Conservation (phyloP, 2,113 vertebrate genomes). For the Reinhardtius hippoglossoides region DNA sequence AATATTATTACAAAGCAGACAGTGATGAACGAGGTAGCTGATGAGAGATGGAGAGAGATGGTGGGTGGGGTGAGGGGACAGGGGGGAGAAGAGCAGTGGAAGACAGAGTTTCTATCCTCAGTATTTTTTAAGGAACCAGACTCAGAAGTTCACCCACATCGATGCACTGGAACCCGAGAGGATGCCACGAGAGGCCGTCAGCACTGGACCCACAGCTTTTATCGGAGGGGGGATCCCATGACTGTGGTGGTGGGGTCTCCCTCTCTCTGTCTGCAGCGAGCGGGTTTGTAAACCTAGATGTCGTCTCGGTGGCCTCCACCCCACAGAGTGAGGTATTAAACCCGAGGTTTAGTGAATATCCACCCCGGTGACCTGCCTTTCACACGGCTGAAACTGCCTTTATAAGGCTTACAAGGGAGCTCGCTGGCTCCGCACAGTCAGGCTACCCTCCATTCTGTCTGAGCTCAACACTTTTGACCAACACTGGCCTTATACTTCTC, state of each 20-base stretch:
- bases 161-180: conserved; percentile 41
- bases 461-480: conserved; percentile 67
- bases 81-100: conserved; percentile 24
- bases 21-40: conserved; percentile 83
- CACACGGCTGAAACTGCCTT: conserved; percentile 52
- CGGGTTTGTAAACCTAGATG: conserved; percentile 55
- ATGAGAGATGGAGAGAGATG: conserved; percentile 57
- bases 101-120: conserved; percentile 38
- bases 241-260: conserved; percentile 30
- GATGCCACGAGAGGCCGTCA: conserved; percentile 10
- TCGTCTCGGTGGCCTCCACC: conserved; percentile 61
- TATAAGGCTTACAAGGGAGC: conserved; percentile 61
- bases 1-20: conserved; percentile 89
- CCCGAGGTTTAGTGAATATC: conserved; percentile 70
- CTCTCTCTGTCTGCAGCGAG: conserved; percentile 35
- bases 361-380: conserved; percentile 66
- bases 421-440: conserved; percentile 60
- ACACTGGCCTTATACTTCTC: conserved; percentile 39
- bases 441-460: conserved; percentile 66
- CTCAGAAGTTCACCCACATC: conserved; percentile 29
- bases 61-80: conserved; percentile 33
- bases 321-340: conserved; percentile 76
- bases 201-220: conserved; percentile 22
- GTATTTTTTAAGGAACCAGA: conserved; percentile 18
- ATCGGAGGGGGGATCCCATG: conserved; percentile 39